phyloP scores from a whole-genome alignment of 2,797 vertebrate species.

The Oophaga sylvatica region DNA sequence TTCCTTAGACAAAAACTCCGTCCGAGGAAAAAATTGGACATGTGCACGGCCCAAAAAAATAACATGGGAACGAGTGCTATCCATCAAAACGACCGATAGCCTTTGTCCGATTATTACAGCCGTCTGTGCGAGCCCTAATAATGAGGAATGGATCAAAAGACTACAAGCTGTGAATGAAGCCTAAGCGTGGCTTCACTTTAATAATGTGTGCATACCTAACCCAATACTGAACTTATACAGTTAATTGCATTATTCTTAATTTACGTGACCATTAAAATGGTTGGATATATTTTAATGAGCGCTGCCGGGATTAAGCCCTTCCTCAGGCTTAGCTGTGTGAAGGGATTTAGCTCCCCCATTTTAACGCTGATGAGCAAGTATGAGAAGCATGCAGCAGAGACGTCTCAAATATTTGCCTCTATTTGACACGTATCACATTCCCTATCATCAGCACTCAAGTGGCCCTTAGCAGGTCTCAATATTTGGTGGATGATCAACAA shows the following conservation, averaged over 20 bases:
- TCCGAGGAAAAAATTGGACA: too few relatives aligned
- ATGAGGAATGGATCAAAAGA: background rate
- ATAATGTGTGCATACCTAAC: background rate
- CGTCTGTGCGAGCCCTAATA: background rate
- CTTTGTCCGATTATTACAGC: too few relatives aligned
- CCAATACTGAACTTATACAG: background rate
- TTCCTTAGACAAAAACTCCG: too few relatives aligned
- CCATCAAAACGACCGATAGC: too few relatives aligned
- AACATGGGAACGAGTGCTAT: too few relatives aligned
- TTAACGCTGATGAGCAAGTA: constrained; percentile 22
- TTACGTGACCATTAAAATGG: too few relatives aligned
- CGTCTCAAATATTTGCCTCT: constrained; percentile 18
- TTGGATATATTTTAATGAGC: constrained; percentile 16
- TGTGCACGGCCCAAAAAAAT: too few relatives aligned
- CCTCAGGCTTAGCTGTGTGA: constrained; percentile 17
- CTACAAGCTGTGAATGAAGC: background rate
- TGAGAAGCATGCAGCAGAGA: constrained; percentile 32
- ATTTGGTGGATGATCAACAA: constrained; percentile 15
- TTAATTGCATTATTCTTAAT: too few relatives aligned
- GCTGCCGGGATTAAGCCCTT: background rate
- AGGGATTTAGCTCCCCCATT: constrained; percentile 12
- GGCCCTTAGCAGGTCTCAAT: constrained; percentile 6
- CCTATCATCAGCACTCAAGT: constrained; percentile 28
- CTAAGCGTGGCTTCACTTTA: background rate
- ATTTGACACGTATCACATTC: constrained; percentile 44